Percentiles rank a stretch among this genome's conserved stretches.
Conservation (phyloP, 2,888 invertebrate species). For the Petrolisthes manimaculis region DNA sequence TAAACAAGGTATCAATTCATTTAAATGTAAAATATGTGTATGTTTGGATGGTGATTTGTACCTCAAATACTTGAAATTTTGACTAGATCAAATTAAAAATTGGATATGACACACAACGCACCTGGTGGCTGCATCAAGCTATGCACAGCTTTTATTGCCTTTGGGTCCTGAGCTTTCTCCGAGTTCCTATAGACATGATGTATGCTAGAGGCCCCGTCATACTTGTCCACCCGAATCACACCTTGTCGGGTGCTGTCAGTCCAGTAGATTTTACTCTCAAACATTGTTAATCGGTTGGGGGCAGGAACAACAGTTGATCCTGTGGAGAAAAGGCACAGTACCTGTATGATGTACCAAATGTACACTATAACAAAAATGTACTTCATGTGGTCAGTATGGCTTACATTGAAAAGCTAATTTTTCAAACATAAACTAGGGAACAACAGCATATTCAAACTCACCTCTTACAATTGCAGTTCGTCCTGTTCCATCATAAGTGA, state of each 20-base stretch:
- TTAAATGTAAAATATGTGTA: too few species aligned
- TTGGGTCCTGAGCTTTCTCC: conserved; percentile 77
- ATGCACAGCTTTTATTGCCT: conserved; percentile 86
- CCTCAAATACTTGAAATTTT: too few species aligned
- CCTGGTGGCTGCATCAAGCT: conserved; percentile 81
- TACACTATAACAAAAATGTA: too few species aligned
- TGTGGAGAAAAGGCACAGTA: conserved; percentile 49
- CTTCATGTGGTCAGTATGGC: too few species aligned
- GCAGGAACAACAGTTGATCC: conserved; percentile 84
- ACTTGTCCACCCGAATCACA: conserved; percentile 88
- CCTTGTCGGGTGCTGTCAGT: conserved; percentile 92
- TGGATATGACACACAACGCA: conserved; percentile 66
- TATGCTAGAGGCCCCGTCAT: conserved; percentile 82
- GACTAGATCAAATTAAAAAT: too few species aligned
- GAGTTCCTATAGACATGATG: conserved; percentile 77
- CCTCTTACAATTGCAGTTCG: conserved; percentile 61
- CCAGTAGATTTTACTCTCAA: conserved; percentile 91
- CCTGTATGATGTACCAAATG: too few species aligned
- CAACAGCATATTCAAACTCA: conserved; percentile 5
- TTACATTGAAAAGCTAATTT: too few species aligned
- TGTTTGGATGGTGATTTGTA: too few species aligned
- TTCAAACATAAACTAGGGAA: too few species aligned
- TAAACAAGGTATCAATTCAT: too few species aligned
- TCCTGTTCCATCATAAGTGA: conserved; percentile 86
- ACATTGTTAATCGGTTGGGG: conserved; percentile 82